Evolutionary conservation across 1,140 invertebrate genomes (phyloP).

Genomic region (Dryas iulia): DNA sequence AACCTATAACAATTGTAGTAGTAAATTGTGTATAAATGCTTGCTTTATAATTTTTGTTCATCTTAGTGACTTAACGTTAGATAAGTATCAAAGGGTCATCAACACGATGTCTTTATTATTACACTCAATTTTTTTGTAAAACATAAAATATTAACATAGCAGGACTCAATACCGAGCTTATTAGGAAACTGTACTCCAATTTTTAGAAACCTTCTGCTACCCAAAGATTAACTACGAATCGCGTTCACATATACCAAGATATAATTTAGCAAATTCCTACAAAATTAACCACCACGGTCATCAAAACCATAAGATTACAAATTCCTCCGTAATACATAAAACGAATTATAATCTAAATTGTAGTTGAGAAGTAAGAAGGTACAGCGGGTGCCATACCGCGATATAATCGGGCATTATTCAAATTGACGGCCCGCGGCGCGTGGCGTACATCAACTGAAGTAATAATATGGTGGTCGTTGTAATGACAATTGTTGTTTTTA

Average conservation of each 20-base stretch:
- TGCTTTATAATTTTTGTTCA: no score
- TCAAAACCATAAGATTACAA: neutral
- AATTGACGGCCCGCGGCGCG: constrained; percentile 40
- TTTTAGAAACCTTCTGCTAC: no score
- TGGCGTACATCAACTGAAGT: constrained; percentile 33
- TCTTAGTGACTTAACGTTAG: no score
- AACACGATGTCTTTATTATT: no score
- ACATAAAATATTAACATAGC: no score
- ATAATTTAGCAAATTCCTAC: neutral
- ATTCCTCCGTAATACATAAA: neutral
- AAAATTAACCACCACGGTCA: neutral
- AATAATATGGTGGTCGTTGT: neutral
- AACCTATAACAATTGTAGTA: no score
- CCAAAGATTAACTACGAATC: neutral
- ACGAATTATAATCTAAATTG: constrained; percentile 4
- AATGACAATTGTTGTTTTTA: constrained; percentile 10
- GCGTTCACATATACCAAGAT: no score
- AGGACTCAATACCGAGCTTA: no score
- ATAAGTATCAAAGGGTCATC: neutral
- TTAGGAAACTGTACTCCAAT: no score
- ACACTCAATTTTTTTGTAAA: no score
- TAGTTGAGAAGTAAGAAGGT: constrained; percentile 1
- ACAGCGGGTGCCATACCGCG: constrained; percentile 11
- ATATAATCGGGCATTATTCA: constrained; percentile 45
- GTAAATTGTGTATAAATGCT: no score